Evolutionary conservation across 2,113 vertebrate species (phyloP).

Genomic region (Odontesthes bonariensis): DNA sequence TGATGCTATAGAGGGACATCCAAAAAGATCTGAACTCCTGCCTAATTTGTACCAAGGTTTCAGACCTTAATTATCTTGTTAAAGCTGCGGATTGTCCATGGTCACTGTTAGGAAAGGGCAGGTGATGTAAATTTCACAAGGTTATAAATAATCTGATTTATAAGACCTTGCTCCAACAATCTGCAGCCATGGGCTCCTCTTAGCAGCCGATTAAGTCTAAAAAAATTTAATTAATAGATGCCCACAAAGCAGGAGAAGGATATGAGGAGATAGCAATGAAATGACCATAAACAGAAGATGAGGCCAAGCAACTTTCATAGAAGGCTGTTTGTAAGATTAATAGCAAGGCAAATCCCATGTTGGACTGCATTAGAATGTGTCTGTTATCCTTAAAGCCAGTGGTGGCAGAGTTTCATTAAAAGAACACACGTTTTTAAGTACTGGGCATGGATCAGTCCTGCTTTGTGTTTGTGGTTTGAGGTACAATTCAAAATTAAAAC

Average conservation of each 20-base stretch:
- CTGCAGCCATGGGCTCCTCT: background rate
- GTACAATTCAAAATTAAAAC: no score
- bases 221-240: background rate
- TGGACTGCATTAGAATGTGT: no score
- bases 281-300: no score
- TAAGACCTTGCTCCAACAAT: background rate
- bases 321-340: background rate
- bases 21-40: background rate
- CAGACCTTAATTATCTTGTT: background rate
- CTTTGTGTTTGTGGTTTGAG: background rate
- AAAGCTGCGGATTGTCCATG: background rate
- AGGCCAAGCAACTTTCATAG: no score
- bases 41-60: background rate
- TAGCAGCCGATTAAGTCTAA: no score
- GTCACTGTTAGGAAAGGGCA: constrained; percentile 8
- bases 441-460: background rate
- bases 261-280: background rate
- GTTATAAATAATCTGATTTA: background rate
- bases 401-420: no score
- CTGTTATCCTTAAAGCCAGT: no score
- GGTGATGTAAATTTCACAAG: background rate
- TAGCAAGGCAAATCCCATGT: background rate
- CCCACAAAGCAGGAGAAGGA: background rate
- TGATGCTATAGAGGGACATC: background rate
- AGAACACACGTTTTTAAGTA: background rate